These are phyloP conservation scores for Mungos mungo DNA, from an alignment of 2,113 vertebrate species.

Conservation along the genomic window DNA sequence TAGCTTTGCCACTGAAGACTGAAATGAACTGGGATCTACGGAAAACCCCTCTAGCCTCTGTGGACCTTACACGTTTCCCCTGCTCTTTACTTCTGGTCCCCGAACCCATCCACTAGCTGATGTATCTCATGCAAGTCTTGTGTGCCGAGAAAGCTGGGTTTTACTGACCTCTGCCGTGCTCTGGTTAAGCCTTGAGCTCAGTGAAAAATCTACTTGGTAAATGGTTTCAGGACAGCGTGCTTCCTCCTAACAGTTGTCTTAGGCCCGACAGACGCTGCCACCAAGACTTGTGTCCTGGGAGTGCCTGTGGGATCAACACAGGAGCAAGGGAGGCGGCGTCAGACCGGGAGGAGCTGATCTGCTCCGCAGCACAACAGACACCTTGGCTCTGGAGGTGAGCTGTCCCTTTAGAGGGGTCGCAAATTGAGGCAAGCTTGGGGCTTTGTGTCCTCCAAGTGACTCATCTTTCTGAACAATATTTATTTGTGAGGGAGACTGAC, in stretches of 20 bases:
- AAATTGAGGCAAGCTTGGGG: not conserved
- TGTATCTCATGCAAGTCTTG: not conserved
- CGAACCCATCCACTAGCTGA: not conserved
- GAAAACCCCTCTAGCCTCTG: not conserved
- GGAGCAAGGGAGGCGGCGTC: not conserved
- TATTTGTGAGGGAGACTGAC: no score
- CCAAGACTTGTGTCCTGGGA: not conserved
- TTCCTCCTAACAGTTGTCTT: not conserved
- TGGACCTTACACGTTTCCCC: not conserved
- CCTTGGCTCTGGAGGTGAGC: not conserved
- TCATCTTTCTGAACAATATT: not conserved
- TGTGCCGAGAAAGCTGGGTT: not conserved
- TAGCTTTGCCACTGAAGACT: slow-evolving; percentile 38
- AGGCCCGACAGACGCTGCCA: not conserved
- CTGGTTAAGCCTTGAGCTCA: not conserved
- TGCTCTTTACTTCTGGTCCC: not conserved
- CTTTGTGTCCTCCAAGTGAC: not conserved
- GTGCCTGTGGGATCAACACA: not conserved
- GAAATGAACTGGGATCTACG: not conserved
- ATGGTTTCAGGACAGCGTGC: not conserved
- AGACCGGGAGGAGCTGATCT: not conserved
- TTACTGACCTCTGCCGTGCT: not conserved
- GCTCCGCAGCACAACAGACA: not conserved
- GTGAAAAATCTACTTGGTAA: not conserved
- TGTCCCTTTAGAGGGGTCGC: not conserved